A percentile compares a stretch with the other conserved stretches of the same genome.
phyloP scores from a whole-genome alignment of 2,113 vertebrate genomes.

The Melanotaenia duboulayi region DNA sequence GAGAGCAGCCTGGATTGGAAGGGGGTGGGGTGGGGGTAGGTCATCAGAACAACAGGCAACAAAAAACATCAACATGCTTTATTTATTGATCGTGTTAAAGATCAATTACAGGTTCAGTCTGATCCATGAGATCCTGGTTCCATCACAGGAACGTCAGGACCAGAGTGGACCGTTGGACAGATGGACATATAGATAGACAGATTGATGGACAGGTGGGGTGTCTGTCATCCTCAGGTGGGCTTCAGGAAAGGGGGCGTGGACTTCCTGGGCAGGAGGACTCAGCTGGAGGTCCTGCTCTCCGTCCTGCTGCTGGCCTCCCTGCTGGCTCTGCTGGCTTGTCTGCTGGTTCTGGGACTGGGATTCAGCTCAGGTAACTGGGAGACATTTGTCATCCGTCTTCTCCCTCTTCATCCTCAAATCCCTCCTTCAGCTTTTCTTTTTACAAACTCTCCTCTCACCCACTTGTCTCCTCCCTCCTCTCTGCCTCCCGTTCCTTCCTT shows the following conservation, averaged over 20 bases:
- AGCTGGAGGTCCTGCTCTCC: conserved; percentile 88
- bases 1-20: accelerated
- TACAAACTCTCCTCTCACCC: no score
- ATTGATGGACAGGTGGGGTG: not conserved
- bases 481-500: not conserved
- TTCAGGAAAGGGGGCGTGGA: conserved; percentile 88
- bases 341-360: conserved; percentile 87
- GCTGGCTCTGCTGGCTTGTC: conserved; percentile 86
- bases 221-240: conserved; percentile 84
- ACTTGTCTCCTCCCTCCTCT: no score
- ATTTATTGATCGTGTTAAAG: no score
- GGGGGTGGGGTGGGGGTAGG: no score
- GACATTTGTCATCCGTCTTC: no score
- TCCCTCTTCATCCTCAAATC: accelerated
- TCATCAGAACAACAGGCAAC: no score
- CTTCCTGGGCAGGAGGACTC: conserved; percentile 83
- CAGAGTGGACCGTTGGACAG: no score
- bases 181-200: no score
- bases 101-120: no score
- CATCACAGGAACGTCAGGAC: no score
- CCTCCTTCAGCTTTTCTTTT: not conserved
- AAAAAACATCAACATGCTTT: no score
- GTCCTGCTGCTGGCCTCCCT: conserved; percentile 83
- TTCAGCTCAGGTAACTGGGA: conserved; percentile 80
- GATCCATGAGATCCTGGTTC: no score